A percentile compares a stretch with the other conserved stretches of the same genome.
Conservation (phyloP, 2,888 invertebrate species). For the Diabrotica balteata region DNA sequence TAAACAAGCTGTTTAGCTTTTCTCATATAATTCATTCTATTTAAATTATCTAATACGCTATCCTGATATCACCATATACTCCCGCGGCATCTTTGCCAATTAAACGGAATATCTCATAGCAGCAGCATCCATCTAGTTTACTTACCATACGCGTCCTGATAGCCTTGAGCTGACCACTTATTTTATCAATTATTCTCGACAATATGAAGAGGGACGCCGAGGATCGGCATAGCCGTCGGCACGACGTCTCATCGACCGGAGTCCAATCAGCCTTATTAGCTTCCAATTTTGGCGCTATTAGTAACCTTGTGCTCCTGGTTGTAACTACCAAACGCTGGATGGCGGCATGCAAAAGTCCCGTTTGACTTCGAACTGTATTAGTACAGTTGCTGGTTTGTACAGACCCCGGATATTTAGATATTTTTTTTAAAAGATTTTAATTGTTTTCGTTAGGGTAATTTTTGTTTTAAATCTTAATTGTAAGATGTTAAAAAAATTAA, state of each 20-base stretch:
- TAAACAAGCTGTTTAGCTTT: too few relatives aligned
- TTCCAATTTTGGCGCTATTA: slow-evolving; percentile 33
- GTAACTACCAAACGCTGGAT: slow-evolving; percentile 21
- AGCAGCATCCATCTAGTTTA: too few relatives aligned
- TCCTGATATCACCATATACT: too few relatives aligned
- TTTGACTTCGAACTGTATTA: slow-evolving; percentile 14
- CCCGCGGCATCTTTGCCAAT: too few relatives aligned
- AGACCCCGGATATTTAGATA: too few relatives aligned
- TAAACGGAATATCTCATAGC: too few relatives aligned
- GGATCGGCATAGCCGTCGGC: slow-evolving; percentile 9
- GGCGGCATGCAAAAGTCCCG: slow-evolving; percentile 30
- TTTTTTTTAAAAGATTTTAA: too few relatives aligned
- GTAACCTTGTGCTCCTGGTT: slow-evolving; percentile 32
- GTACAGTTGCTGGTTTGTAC: neutral
- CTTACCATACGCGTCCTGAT: neutral
- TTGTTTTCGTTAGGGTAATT: too few relatives aligned
- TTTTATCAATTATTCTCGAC: slow-evolving; percentile 22
- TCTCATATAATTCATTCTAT: too few relatives aligned
- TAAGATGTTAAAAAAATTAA: too few relatives aligned
- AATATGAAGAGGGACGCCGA: slow-evolving; percentile 15
- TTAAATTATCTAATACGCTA: too few relatives aligned
- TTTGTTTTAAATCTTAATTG: too few relatives aligned
- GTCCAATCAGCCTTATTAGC: slow-evolving; percentile 32
- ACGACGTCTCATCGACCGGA: slow-evolving; percentile 12
- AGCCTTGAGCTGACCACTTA: neutral